Conservation (phyloP, 2,888 invertebrate genomes). For the Prenolepis imparis region DNA sequence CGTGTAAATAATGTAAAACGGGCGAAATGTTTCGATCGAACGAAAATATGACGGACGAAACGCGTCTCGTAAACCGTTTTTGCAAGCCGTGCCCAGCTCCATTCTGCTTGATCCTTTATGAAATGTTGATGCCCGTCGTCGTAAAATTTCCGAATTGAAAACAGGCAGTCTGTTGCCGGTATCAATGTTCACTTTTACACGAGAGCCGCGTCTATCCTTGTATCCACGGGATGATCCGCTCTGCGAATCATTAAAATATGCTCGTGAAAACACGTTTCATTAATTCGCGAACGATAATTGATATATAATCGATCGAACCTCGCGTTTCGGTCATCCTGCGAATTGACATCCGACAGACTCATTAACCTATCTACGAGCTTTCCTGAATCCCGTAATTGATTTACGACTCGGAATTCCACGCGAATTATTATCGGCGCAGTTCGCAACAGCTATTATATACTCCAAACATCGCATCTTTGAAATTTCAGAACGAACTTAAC, state of each 20-base stretch:
- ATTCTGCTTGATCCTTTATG: conserved; percentile 64
- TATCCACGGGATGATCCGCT: neutral
- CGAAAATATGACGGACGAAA: conserved; percentile 43
- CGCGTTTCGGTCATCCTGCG: neutral
- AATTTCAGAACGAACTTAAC: conserved; percentile 60
- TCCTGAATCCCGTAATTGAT: conserved; percentile 47
- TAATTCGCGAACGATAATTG: conserved; percentile 39
- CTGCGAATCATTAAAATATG: conserved; percentile 33
- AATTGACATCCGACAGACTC: conserved; percentile 29
- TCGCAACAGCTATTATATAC: conserved; percentile 31
- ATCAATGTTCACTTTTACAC: conserved; percentile 26
- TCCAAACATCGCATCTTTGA: neutral
- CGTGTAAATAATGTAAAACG: conserved; percentile 64
- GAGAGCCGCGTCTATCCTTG: conserved; percentile 5
- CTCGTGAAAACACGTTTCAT: conserved; percentile 8
- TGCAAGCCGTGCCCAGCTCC: conserved; percentile 35
- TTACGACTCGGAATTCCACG: conserved; percentile 42
- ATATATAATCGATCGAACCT: neutral
- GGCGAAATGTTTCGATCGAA: conserved; percentile 53
- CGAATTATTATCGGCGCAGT: conserved; percentile 33
- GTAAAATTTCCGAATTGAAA: conserved; percentile 64
- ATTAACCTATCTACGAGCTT: conserved; percentile 44
- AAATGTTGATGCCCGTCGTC: conserved; percentile 54
- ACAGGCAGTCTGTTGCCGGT: conserved; percentile 49
- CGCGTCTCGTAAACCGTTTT: conserved; percentile 62